Conservation (phyloP, 2,888 invertebrate species). For the Holacanthella duospinosa region DNA sequence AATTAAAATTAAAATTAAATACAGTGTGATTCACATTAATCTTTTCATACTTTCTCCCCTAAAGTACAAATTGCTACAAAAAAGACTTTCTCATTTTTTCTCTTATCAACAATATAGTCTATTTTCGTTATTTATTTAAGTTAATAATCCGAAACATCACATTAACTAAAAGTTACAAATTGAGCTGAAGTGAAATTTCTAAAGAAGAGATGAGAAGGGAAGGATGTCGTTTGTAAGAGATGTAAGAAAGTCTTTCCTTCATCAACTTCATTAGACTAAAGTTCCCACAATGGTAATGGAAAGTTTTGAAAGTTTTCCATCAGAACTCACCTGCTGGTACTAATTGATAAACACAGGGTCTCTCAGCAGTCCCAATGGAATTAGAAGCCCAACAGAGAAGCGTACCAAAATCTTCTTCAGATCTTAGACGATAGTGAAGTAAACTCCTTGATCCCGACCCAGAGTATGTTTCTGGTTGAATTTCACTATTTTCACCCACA, state of each 20-base stretch:
- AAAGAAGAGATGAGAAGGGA: not conserved
- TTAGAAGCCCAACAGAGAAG: constrained; percentile 38
- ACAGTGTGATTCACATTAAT: too few relatives aligned
- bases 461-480: constrained; percentile 34
- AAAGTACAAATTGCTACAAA: too few relatives aligned
- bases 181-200: not conserved
- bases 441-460: constrained; percentile 37
- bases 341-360: constrained; percentile 38
- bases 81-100: too few relatives aligned
- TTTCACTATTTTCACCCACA: constrained; percentile 34
- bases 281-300: too few relatives aligned
- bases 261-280: too few relatives aligned
- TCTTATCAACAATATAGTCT: too few relatives aligned
- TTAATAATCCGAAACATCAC: too few relatives aligned
- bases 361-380: constrained; percentile 36
- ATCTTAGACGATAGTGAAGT: constrained; percentile 36
- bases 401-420: constrained; percentile 38
- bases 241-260: not conserved
- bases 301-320: too few relatives aligned
- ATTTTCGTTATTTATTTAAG: too few relatives aligned
- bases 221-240: not conserved
- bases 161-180: too few relatives aligned
- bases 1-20: too few relatives aligned
- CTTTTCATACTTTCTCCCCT: too few relatives aligned
- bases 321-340: constrained; percentile 38